phyloP scores from a whole-genome alignment of 2,888 invertebrate genomes.

The Dynastes grantii region DNA sequence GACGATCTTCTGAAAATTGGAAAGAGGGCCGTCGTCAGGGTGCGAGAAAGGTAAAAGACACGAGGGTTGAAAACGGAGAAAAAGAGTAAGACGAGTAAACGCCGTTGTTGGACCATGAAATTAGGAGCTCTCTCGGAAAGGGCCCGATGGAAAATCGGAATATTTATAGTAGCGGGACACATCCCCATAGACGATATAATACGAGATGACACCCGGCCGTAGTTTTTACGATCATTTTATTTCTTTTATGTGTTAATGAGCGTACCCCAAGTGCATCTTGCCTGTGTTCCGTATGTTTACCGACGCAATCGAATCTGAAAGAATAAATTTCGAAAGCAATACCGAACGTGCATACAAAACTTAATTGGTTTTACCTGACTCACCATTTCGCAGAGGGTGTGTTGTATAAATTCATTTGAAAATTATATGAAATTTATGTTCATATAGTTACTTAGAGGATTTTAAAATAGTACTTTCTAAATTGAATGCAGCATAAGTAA shows the following conservation, averaged over 20 bases:
- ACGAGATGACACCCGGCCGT: conserved; percentile 58
- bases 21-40: conserved; percentile 27
- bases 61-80: conserved; percentile 66
- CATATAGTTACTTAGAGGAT: too few species aligned
- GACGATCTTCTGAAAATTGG: conserved; percentile 43
- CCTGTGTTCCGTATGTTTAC: conserved; percentile 37
- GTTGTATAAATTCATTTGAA: conserved; percentile 1
- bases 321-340: conserved; percentile 36
- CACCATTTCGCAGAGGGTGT: neutral
- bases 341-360: conserved; percentile 13
- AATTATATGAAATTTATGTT: neutral
- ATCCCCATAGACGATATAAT: conserved; percentile 57
- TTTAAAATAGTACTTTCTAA: too few species aligned
- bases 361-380: conserved; percentile 24
- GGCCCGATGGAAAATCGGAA: conserved; percentile 65
- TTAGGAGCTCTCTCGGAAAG: conserved; percentile 65
- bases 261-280: conserved; percentile 48
- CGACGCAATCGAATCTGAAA: conserved; percentile 33
- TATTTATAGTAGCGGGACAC: conserved; percentile 61
- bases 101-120: conserved; percentile 69
- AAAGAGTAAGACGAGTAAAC: conserved; percentile 62
- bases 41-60: conserved; percentile 59
- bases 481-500: too few species aligned
- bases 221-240: conserved; percentile 59
- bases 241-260: conserved; percentile 61